Evolutionary conservation across 2,888 invertebrate species (phyloP).

Genomic region (Cantharis flavilabris): DNA sequence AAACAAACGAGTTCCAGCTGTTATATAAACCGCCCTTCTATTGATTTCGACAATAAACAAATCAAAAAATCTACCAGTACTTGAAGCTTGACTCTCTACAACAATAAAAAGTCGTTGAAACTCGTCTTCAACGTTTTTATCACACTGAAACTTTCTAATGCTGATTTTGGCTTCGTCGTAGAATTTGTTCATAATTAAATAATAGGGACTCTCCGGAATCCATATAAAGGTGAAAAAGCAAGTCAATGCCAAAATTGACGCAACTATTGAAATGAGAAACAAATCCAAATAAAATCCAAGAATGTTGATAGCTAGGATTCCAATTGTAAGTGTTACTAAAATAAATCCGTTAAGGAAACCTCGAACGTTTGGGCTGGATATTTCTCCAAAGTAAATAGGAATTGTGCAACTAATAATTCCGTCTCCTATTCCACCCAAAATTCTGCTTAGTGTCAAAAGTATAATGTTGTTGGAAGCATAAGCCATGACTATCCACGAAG

Average conservation of each 20-base stretch:
- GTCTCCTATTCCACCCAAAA: constrained; percentile 60
- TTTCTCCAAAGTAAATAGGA: constrained; percentile 66
- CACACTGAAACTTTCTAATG: too few species aligned
- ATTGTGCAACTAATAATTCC: constrained; percentile 53
- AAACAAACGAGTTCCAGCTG: constrained; percentile 61
- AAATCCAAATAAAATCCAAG: too few species aligned
- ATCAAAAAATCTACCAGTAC: constrained; percentile 58
- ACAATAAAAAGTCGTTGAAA: not conserved
- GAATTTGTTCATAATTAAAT: constrained; percentile 4
- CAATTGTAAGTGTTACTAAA: too few species aligned
- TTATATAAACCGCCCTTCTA: constrained; percentile 65
- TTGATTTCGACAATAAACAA: constrained; percentile 60
- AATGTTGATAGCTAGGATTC: too few species aligned
- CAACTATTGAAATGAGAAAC: too few species aligned
- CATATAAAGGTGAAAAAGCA: not conserved
- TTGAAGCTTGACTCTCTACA: constrained; percentile 33
- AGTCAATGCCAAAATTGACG: constrained; percentile 41
- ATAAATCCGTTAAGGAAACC: too few species aligned
- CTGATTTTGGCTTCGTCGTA: not conserved
- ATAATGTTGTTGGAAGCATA: not conserved
- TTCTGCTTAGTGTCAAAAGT: not conserved
- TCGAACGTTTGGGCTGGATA: constrained; percentile 55
- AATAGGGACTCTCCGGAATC: constrained; percentile 7
- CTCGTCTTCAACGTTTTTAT: too few species aligned
- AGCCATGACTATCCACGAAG: not conserved